Evolutionary conservation across 1,140 invertebrate species (phyloP), one percentile per base, ranked within the genome.

Genomic region (Drosophila orena): DNA sequence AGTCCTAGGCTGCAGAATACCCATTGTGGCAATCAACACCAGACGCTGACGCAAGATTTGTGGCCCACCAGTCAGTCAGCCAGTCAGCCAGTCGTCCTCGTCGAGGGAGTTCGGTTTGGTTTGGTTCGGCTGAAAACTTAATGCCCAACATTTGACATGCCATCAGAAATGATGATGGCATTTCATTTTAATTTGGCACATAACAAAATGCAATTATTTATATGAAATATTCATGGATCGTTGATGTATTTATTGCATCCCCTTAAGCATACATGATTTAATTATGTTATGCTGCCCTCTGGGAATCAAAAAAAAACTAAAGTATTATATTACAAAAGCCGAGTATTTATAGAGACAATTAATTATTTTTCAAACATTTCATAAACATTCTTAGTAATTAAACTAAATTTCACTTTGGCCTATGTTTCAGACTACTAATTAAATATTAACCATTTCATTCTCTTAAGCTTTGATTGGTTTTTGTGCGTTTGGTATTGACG

Each of bases 1-100:
- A 53, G 55, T 52, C 34, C 57, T 54, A 55, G 52, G 68, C 59
- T 64, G 50, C 40, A 47, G 52, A 74, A 66, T 85, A 78, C 81
- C 81, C 83, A 88, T 69, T 81, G 83, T 79, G 83, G 83, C 83
- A 88, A 86, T 86, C 83, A 86, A 76, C 83, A 81, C 75, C 83
- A 86, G 83, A 86, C 77, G 79, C 80, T 79, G 79, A 66, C 59
- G 62, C 83, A 86, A 86, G 83, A 88, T 86, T 88, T 88, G 83
- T 88, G 75, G 71, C 59, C 46, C 54, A 50, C 62, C 50, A 77
- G 62, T 79, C 76, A 56, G 61, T 71, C 35, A 17, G 49, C 30
- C 76, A 56, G 61, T 71, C 35, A 17, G 49, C 30, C 49, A n/a
- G 49, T 20, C 30, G 22, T 38, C 47, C 42, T 34, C 68, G 37